phyloP scores from a whole-genome alignment of 2,113 vertebrate genomes.

The Opisthocomus hoazin region DNA sequence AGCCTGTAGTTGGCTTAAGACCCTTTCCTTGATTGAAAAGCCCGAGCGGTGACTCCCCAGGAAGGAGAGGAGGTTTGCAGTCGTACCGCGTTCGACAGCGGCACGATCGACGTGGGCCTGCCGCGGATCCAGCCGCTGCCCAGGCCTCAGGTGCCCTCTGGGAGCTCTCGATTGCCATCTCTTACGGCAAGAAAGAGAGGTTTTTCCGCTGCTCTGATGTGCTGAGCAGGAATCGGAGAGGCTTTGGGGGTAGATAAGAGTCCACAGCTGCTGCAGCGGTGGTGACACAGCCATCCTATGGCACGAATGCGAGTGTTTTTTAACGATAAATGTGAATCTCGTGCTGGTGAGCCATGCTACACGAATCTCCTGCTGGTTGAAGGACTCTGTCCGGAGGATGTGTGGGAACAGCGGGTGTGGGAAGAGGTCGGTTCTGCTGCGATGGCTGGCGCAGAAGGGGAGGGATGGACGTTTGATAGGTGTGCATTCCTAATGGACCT shows the following conservation, averaged over 20 bases:
- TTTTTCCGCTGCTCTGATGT: neutral
- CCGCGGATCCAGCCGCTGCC: neutral
- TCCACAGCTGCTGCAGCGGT: neutral
- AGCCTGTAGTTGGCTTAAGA: neutral
- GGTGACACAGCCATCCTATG: neutral
- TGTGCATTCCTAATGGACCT: rapidly evolving
- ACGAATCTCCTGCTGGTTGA: neutral
- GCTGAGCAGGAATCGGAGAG: neutral
- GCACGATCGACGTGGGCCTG: neutral
- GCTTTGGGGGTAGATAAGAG: neutral
- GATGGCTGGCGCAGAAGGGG: rapidly evolving
- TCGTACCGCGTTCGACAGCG: neutral
- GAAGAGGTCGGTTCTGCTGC: neutral
- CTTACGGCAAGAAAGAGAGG: neutral
- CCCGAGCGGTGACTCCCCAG: neutral
- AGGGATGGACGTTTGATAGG: neutral
- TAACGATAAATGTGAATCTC: neutral
- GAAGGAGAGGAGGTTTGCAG: neutral
- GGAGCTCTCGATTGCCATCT: neutral
- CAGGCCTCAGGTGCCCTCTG: neutral
- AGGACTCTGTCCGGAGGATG: neutral
- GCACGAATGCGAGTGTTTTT: neutral
- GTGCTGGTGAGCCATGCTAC: neutral
- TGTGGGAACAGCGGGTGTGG: neutral
- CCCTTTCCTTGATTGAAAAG: neutral